phyloP scores from a whole-genome alignment of 2,888 invertebrate species.

The Parelbella ahira region DNA sequence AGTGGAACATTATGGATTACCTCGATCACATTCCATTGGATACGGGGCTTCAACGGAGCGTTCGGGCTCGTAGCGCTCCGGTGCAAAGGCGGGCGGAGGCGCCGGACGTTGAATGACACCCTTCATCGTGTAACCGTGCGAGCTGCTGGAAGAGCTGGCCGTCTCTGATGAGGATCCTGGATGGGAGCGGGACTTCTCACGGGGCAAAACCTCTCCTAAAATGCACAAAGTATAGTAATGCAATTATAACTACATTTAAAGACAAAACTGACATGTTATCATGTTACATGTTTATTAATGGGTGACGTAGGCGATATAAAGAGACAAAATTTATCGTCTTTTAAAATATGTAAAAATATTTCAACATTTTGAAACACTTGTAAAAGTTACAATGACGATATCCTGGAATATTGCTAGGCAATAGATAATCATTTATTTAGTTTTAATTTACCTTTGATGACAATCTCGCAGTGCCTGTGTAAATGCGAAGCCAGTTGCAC shows the following conservation, averaged over 20 bases:
- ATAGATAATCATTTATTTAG: no score
- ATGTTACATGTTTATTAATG: no score
- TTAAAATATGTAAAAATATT: no score
- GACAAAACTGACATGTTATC: no score
- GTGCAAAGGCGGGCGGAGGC: conserved; percentile 44
- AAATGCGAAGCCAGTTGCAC: conserved; percentile 90
- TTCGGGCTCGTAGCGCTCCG: conserved; percentile 47
- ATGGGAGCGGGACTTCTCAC: conserved; percentile 47
- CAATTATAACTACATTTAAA: no score
- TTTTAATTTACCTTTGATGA: conserved; percentile 82
- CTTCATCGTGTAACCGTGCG: conserved; percentile 50
- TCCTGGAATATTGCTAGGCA: no score
- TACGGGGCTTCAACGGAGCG: conserved; percentile 41
- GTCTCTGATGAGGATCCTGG: conserved; percentile 71
- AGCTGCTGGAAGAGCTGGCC: conserved; percentile 79
- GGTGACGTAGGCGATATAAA: no score
- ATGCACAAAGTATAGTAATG: background rate
- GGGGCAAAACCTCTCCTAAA: conserved; percentile 41
- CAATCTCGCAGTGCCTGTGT: conserved; percentile 88
- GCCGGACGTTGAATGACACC: conserved; percentile 54
- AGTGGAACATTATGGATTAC: conserved; percentile 32
- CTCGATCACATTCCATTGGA: conserved; percentile 66
- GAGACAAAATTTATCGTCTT: no score
- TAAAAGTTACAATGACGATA: no score
- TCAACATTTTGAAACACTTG: no score